Conservation (phyloP, 1,140 invertebrate species). For the Brachionus plicatilis region DNA sequence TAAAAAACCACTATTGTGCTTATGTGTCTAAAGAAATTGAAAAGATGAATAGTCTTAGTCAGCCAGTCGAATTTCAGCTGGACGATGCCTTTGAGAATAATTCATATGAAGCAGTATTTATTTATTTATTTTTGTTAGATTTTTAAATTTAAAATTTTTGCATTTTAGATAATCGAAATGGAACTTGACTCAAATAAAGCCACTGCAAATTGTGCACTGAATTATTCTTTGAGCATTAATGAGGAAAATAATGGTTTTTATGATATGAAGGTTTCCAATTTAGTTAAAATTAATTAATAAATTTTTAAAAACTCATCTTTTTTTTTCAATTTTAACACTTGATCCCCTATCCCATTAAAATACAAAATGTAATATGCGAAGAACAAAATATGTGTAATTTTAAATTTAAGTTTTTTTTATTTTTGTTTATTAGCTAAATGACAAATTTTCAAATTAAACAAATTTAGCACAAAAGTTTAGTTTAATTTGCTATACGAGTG, state of each 20-base stretch:
- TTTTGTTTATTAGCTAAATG: no score
- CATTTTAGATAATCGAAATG: not conserved
- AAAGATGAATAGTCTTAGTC: not conserved
- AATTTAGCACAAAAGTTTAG: no score
- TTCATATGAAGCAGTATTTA: slow-evolving; percentile 26
- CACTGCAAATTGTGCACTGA: slow-evolving; percentile 10
- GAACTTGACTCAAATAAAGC: slow-evolving; percentile 26
- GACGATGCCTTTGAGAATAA: slow-evolving; percentile 38
- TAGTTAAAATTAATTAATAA: not conserved
- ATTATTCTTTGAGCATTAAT: not conserved
- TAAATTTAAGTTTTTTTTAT: no score
- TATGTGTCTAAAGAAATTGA: slow-evolving; percentile 36
- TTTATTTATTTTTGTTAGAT: not conserved
- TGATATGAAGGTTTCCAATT: not conserved
- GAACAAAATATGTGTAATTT: no score
- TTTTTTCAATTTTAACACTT: not conserved
- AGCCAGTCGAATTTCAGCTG: not conserved
- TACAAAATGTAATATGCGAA: no score
- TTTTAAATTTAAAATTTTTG: not conserved
- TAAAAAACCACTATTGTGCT: slow-evolving; percentile 10
- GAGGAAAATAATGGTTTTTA: not conserved
- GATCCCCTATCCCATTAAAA: no score
- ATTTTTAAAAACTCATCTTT: not conserved
- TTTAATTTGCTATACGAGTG: no score
- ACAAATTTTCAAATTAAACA: no score